These are phyloP conservation scores for Bergia sp. DNA, from an alignment of 92 coral and sea anemone species.

Conservation along the genomic window DNA sequence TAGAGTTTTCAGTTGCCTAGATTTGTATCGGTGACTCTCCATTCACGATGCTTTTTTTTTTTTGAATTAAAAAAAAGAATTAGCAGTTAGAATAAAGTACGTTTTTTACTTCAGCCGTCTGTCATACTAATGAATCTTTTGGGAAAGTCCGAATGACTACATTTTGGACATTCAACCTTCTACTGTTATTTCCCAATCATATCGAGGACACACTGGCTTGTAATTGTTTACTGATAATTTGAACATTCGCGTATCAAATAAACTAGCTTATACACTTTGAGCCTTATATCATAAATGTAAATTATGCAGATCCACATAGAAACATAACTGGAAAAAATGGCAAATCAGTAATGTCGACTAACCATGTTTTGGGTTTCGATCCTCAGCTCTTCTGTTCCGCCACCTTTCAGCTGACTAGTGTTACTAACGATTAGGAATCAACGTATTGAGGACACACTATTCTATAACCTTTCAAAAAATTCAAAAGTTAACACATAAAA, in stretches of 20 bases:
- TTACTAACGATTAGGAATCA: constrained; percentile 8
- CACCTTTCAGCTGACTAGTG: background rate
- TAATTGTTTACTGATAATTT: background rate
- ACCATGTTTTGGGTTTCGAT: constrained; percentile 4
- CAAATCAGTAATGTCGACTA: background rate
- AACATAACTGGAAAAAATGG: constrained; percentile 11
- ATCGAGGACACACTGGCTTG: no score
- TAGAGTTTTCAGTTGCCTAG: background rate
- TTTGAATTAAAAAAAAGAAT: no score
- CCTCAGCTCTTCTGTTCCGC: constrained; percentile 8
- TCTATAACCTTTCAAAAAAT: constrained; percentile 6
- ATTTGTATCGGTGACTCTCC: no score
- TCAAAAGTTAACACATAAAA: constrained; percentile 1
- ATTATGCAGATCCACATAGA: background rate
- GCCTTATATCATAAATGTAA: background rate
- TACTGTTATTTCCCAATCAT: no score
- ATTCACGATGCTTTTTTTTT: no score
- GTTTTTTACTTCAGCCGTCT: background rate
- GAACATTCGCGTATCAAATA: constrained; percentile 4
- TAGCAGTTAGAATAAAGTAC: no score
- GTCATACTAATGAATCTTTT: background rate
- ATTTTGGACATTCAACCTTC: no score
- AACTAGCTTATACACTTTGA: background rate
- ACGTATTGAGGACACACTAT: constrained; percentile 7
- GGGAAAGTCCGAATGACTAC: no score